phyloP scores from a whole-genome alignment of 2,797 vertebrate genomes.

The Caiman crocodilus region DNA sequence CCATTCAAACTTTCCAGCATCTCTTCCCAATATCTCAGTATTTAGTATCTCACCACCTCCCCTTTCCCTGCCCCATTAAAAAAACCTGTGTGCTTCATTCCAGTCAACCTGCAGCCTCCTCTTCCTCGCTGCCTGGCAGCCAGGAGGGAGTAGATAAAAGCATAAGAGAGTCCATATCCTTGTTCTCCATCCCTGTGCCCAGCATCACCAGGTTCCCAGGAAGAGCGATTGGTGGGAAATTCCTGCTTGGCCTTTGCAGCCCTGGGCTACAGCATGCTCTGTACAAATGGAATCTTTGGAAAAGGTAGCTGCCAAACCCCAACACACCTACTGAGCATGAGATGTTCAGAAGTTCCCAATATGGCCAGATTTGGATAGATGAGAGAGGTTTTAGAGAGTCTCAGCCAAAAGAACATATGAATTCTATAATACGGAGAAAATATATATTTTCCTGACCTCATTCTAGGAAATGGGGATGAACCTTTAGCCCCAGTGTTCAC shows the following conservation, averaged over 20 bases:
- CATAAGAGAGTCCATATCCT: neutral
- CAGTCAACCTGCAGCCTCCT: neutral
- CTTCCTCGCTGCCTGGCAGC: neutral
- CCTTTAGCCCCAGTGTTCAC: neutral
- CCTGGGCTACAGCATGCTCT: accelerated
- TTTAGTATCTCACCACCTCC: no score
- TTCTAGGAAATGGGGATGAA: neutral
- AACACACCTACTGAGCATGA: neutral
- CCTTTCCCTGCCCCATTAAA: neutral
- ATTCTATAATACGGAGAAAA: neutral
- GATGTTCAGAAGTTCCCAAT: neutral
- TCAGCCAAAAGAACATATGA: neutral
- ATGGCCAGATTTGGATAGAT: neutral
- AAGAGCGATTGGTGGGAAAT: neutral
- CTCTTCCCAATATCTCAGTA: no score
- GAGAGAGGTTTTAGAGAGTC: neutral
- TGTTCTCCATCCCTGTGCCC: neutral
- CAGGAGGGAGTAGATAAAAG: neutral
- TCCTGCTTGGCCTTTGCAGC: neutral
- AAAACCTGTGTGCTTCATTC: neutral
- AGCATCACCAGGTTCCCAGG: neutral
- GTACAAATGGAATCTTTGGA: neutral
- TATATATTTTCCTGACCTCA: neutral
- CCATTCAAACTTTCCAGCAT: neutral
- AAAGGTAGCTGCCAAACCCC: neutral